Conservation (phyloP, 1,140 invertebrate species). For the Dryas iulia region DNA sequence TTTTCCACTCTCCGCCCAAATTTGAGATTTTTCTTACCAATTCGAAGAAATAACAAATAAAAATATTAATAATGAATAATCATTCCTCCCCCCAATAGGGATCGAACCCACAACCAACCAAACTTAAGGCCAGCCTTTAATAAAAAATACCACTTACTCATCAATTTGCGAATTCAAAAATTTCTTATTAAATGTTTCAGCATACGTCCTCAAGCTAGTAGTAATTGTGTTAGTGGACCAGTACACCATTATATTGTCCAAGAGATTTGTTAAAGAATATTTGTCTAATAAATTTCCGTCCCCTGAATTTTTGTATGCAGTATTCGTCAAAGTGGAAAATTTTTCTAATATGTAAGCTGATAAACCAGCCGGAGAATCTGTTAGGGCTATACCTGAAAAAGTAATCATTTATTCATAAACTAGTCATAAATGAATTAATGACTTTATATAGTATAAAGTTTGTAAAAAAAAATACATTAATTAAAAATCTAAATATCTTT, state of each 20-base stretch:
- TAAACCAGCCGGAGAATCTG: conserved; percentile 86
- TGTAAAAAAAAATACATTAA: too few species aligned
- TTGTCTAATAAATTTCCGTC: conserved; percentile 87
- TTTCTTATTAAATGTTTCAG: conserved; percentile 71
- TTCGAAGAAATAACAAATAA: too few species aligned
- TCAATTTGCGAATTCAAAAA: conserved; percentile 36
- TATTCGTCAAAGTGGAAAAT: conserved; percentile 90
- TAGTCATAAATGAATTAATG: too few species aligned
- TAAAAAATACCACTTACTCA: conserved; percentile 39
- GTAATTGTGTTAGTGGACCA: conserved; percentile 90
- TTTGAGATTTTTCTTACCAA: too few species aligned
- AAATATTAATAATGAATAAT: background rate
- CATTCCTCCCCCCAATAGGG: too few species aligned
- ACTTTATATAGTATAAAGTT: too few species aligned
- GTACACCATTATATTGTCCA: conserved; percentile 95
- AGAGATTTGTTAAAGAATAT: conserved; percentile 84
- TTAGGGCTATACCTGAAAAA: conserved; percentile 80
- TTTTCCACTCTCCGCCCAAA: background rate
- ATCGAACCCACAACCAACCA: too few species aligned
- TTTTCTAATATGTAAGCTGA: conserved; percentile 93
- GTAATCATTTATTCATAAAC: background rate
- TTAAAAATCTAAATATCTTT: too few species aligned
- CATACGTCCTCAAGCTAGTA: conserved; percentile 87
- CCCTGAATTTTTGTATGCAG: conserved; percentile 72
- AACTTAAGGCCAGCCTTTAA: too few species aligned